Base-by-base conservation (phyloP, 2,797 vertebrate species). In the Microhierax caerulescens region DNA sequence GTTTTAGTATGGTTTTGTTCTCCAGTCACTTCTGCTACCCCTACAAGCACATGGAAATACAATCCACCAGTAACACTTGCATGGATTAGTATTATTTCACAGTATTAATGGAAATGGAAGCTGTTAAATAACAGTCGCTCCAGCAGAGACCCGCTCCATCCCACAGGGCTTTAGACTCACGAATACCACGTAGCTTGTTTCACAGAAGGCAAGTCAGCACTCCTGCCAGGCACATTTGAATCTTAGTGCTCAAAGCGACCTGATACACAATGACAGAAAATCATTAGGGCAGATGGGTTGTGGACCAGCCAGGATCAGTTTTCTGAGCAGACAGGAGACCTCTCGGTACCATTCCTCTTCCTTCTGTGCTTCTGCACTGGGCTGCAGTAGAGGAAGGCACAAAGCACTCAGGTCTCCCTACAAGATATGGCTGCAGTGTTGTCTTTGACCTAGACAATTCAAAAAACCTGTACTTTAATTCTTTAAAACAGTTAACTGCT, bases 161-260 rank as follows among this genome's bases (percentile, higher is more conserved):
- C 73, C 70, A 50, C 22, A 17, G 73, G 53, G 39, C 25, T 61
- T 90, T 74, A 15, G 53, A 9, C 20, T 67, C 21, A 20, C 36
- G 36, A 47, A 47, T 11, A n/a, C 15, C 10, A 23, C 0, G 0
- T 1, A 15, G 27, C n/a, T 75, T 76, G 25, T 41, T 81, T 28
- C 64, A 39, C 54, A 67, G 39, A 43, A 41, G 36, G 21, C 19
- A 56, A 76, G 27, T 24, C 39, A 51, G 2, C 2, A 1, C 28
- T 90, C 28, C 60, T 69, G 45, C 65, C 68, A 65, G 41, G 45
- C 32, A 59, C 7, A 3, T 34, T 7, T 34, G 69, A 78, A 50
- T 65, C 41, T 51, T 8, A 2, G 30, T 36, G 50, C 69, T 83
- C 61, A 54, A 39, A 82, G 80, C 34, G 85, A 59, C 69, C 28